Base-by-base conservation (phyloP, 2,888 invertebrate species). In the Sepioteuthis lessoniana region DNA sequence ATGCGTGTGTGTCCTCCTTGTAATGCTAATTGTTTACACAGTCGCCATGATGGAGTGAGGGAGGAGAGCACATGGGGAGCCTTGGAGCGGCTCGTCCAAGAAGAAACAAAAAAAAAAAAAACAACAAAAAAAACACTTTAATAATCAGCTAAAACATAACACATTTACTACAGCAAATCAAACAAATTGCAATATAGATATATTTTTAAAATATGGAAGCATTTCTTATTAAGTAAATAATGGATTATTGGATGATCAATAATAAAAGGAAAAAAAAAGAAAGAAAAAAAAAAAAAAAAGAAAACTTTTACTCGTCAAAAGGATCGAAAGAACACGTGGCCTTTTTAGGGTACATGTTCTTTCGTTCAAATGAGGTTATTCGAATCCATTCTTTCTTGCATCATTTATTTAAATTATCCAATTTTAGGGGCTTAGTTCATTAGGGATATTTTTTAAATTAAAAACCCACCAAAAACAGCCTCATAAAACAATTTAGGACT, bases 51-150 rank as follows among this genome's bases (percentile, higher is more conserved):
- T 96, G 95, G 94, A 95, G n/a, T 10, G n/a, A 76, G 76, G 94
- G n/a, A n/a, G n/a, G n/a, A 16, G 94, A 96, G 95, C 96, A 96
- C 96, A 97, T 97, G 97, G 97, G 96, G 96, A 96, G 96, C 95
- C n/a, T 76, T 76, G n/a, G 4, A 35, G n/a, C 35, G 76, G n/a
- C 76, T 76, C 19, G 55, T 21, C 25, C 25, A 50, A 76, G 8
- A 76, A 42, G 28, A 31, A 31, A 76, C 31, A 76, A 76, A 76
- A 8, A 50, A 16, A 19, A 8, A 28, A 8, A 76, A 60, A 60
- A 25, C 16, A 55, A 55, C 16, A 25, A 47, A 21, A 19, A 19
- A 55, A 55, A 55, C 55, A 55, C 55, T 5, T 21, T 25, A 25
- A 50, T 55, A 55, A 28, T 2, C 21, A 55, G 21, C 55, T 55